These are phyloP conservation scores for Carpatolechia fugitivella DNA, from an alignment of 2,888 invertebrate species.

Conservation along the genomic window DNA sequence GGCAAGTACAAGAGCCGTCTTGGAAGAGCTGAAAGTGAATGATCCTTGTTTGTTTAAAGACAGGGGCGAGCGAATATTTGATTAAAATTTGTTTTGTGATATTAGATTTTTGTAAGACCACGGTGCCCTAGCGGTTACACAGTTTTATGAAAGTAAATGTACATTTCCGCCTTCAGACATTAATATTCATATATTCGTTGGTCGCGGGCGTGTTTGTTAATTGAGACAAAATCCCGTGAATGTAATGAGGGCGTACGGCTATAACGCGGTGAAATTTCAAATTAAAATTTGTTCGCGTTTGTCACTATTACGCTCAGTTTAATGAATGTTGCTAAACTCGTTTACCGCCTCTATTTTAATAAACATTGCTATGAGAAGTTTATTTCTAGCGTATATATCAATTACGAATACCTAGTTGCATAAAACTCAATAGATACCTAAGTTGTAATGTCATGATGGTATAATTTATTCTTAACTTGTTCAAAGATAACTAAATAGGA, in stretches of 20 bases:
- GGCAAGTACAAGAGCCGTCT: slow-evolving; percentile 2
- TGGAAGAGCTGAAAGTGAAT: neutral
- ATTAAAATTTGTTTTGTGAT: slow-evolving; percentile 18
- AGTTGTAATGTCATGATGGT: no score
- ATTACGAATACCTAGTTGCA: neutral
- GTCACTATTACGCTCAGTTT: slow-evolving; percentile 27
- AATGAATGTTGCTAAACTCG: neutral
- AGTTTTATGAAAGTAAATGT: slow-evolving; percentile 10
- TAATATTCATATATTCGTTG: slow-evolving; percentile 19
- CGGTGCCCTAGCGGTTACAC: neutral
- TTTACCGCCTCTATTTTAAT: neutral
- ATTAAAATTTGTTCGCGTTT: slow-evolving; percentile 38
- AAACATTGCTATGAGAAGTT: neutral
- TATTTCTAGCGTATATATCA: neutral
- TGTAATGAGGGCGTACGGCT: neutral
- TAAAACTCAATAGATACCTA: neutral
- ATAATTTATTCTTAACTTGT: no score
- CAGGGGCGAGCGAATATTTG: slow-evolving; percentile 19
- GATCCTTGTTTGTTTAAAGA: slow-evolving; percentile 11
- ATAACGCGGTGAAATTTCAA: slow-evolving; percentile 27
- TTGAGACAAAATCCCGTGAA: slow-evolving; percentile 45
- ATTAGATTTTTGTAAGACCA: neutral
- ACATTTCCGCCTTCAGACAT: slow-evolving; percentile 4
- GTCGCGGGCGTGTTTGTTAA: slow-evolving; percentile 37
- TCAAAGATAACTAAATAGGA: no score